phyloP scores from a whole-genome alignment of 2,113 vertebrate genomes.

The Scophthalmus maximus region DNA sequence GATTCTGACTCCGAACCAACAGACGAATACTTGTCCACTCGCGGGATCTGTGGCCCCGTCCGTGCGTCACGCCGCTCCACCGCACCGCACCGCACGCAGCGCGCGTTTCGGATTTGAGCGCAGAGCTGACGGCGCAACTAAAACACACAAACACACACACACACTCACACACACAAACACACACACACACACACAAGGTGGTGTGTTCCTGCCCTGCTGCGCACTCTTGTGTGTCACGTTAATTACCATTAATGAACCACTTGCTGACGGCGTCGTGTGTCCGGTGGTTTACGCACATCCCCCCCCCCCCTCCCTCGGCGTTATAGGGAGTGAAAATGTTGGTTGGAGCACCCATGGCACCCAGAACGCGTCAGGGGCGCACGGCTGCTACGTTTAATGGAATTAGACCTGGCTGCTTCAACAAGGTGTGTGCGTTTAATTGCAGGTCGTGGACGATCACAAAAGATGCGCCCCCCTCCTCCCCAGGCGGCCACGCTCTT shows the following conservation, averaged over 20 bases:
- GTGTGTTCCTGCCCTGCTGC: no score
- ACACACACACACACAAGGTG: no score
- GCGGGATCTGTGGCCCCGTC: background rate
- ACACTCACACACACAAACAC: no score
- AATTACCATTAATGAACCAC: constrained; percentile 37
- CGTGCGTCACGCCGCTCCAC: constrained; percentile 22
- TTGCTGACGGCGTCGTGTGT: constrained; percentile 21
- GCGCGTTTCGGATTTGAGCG: constrained; percentile 30
- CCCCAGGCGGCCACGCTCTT: constrained; percentile 33
- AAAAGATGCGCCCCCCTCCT: constrained; percentile 13
- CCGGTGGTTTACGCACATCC: no score
- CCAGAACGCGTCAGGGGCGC: background rate
- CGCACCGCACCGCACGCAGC: background rate
- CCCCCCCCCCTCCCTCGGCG: no score
- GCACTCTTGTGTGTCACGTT: constrained; percentile 21
- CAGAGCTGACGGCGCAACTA: no score
- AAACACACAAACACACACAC: no score
- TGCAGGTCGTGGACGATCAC: constrained; percentile 26
- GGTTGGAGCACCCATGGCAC: background rate
- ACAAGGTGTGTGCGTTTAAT: constrained; percentile 52
- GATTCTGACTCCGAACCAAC: background rate
- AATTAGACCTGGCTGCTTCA: constrained; percentile 48
- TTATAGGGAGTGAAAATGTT: background rate
- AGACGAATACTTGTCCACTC: background rate
- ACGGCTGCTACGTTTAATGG: constrained; percentile 29